These are phyloP conservation scores for Lasioglossum calceatum DNA, from an alignment of 2,888 invertebrate species.

Conservation along the genomic window DNA sequence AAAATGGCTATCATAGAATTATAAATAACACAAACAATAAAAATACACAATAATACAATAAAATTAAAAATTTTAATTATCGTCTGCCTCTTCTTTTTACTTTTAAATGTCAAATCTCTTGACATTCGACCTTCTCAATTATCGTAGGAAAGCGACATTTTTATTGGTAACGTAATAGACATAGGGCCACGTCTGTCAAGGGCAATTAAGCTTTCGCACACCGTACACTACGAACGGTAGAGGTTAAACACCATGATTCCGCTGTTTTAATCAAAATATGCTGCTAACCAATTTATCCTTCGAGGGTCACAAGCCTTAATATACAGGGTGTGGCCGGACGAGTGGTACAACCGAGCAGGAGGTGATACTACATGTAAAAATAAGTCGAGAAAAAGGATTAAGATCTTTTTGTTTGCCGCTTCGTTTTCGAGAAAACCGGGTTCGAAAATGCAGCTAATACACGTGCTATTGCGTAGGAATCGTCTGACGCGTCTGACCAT, in stretches of 20 bases:
- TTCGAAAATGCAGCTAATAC: too few relatives aligned
- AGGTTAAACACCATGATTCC: background rate
- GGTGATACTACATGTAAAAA: too few relatives aligned
- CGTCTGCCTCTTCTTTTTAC: background rate
- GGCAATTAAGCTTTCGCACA: conserved; percentile 15
- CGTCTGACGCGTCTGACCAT: too few relatives aligned
- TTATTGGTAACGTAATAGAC: background rate
- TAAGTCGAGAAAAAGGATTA: too few relatives aligned
- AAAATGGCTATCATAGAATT: background rate
- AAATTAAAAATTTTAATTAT: background rate
- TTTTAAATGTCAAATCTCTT: conserved; percentile 5
- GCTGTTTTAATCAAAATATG: background rate
- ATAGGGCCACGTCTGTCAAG: background rate
- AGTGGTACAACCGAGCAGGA: too few relatives aligned
- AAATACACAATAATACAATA: too few relatives aligned
- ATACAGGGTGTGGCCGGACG: background rate
- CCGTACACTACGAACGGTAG: background rate
- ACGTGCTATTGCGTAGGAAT: too few relatives aligned
- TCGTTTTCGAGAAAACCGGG: too few relatives aligned
- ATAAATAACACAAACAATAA: too few relatives aligned
- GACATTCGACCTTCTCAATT: conserved; percentile 34
- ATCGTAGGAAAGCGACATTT: conserved; percentile 32
- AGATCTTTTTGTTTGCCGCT: too few relatives aligned
- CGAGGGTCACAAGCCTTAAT: background rate
- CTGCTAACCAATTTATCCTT: background rate